Evolutionary conservation across 2,113 vertebrate genomes (phyloP), one percentile per base, ranked within the genome.

Genomic region (Atrichornis clamosus): DNA sequence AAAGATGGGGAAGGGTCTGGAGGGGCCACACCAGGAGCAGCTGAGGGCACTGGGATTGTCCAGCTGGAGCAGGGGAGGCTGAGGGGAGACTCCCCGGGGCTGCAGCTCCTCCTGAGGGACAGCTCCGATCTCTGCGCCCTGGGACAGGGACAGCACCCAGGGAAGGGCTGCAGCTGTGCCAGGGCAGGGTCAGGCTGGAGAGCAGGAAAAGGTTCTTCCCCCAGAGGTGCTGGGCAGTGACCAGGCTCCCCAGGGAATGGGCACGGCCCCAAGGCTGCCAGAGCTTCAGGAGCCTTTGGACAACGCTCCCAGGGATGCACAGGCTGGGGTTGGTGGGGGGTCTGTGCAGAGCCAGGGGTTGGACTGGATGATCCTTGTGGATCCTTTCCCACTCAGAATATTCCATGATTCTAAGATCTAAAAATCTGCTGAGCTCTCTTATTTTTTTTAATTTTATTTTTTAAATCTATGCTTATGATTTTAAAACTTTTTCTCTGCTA

Each of bases 341-440:
- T 7, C 50, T 56, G 82, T n/a, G 82, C 69, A 65, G 82, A 28
- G 33, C 2, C 21, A 10, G 50, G 32, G 0, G 0, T 1, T 6
- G 35, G 1, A 21, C 11, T 59, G 26, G 26, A 3, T 44, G 0
- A 46, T 69, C 84, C 37, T 1, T 7, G 23, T 0, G 46, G 47
- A 1, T 53, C 7, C 21, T 1, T 17, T 2, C 28, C 39, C 41
- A 1, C 8, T 55, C n/a, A 2, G 7, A 1, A 9, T 7, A 24
- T 53, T n/a, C n/a, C 13, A 1, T 0, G 13, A 17, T 53, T n/a
- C n/a, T 6, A 23, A 53, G 15, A 6, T 20, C 11, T 39, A 26
- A 79, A 87, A 75, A 23, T 50, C 37, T 77, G 3, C n/a, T 58
- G 4, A 49, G 7, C 8, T 60, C 19, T 60, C 63, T 15, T n/a